Evolutionary conservation across 2,888 invertebrate genomes (phyloP).

Genomic region (Cantharis rufa): DNA sequence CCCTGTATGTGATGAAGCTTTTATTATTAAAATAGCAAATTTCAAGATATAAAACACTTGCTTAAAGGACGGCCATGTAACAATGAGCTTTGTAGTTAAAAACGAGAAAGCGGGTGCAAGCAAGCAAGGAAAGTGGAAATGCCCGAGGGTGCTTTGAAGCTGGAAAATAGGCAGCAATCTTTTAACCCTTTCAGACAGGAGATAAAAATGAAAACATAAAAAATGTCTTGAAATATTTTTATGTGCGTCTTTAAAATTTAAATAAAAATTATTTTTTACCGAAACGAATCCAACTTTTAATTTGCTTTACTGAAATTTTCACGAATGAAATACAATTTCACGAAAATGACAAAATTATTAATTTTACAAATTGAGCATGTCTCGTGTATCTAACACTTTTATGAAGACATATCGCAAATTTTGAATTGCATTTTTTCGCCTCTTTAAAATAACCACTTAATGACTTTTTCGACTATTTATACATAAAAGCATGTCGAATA

Average conservation of each 20-base stretch:
- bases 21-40: conserved; percentile 15
- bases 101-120: not conserved
- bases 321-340: not conserved
- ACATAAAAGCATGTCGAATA: conserved; percentile 8
- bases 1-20: not conserved
- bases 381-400: not conserved
- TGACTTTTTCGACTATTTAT: conserved; percentile 13
- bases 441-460: not conserved
- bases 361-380: not conserved
- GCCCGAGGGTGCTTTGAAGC: not conserved
- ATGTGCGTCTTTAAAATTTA: not conserved
- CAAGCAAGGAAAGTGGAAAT: not conserved
- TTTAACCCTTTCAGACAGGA: not conserved
- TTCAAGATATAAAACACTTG: conserved; percentile 8
- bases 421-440: not conserved
- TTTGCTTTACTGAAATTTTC: not conserved
- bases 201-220: not conserved
- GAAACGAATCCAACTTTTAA: not conserved
- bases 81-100: conserved; percentile 13
- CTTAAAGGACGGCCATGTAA: conserved; percentile 11
- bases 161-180: not conserved
- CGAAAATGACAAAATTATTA: not conserved
- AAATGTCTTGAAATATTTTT: not conserved
- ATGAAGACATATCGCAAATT: not conserved
- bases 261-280: not conserved